Base-by-base conservation (phyloP, 2,888 invertebrate species). In the Plemyria rubiginata region DNA sequence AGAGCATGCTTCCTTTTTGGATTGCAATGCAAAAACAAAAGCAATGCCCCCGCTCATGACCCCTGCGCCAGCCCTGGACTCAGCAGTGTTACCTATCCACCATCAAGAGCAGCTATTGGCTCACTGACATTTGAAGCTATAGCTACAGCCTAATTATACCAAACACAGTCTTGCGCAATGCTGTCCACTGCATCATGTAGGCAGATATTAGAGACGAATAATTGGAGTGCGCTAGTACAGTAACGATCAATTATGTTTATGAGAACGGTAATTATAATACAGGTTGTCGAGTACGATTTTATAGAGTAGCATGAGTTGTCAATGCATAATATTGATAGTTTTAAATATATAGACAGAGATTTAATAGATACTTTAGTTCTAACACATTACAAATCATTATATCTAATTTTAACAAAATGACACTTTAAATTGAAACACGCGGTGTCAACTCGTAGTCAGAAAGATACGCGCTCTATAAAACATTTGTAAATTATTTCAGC, bases 121-220 rank as follows among this genome's bases (percentile, higher is more conserved):
- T 77, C 75, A 68, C 74, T 84, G 85, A 81, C 83, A 85, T 86
- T 86, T 84, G 74, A 70, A 75, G 62, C 73, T 62, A 70, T 22
- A 22, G 22, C 22, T 22, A 75, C 70, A 75, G 73, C 72, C 77
- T 83, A 84, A 85, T 83, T 82, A 82, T 76, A 80, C 70, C 76
- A 76, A 75, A 64, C 75, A 45, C 13, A 45, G 48, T 72, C 77
- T 79, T 82, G 74, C 72, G 76, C 74, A 83, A 83, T 67, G 75
- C 66, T 78, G 76, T 72, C 67, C 71, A 72, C 74, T 74, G 73
- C 74, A 73, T 69, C 74, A 74, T 68, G 79, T 79, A 76, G 78
- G 75, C 66, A 72, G 78, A 72, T 66, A 74, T 73, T 70, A 77
- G 76, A 75, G 73, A 74, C 76, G 69, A 79, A 74, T 82, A 79